Evolutionary conservation across 2,888 invertebrate species (phyloP).

Genomic region (Cephalotes varians): DNA sequence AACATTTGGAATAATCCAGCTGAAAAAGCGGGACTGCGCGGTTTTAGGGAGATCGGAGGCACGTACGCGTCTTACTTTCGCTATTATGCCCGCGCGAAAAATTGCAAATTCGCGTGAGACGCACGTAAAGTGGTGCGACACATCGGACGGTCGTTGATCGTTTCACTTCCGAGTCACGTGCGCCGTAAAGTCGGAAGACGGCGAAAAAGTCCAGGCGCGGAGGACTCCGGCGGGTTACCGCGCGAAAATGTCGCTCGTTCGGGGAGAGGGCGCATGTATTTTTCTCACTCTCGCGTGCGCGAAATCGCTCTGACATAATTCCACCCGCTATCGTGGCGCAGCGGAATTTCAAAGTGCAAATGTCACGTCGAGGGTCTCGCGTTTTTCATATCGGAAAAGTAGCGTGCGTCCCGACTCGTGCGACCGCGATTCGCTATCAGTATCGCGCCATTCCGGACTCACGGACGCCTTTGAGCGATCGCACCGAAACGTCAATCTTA

Average conservation of each 20-base stretch:
- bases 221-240: not conserved
- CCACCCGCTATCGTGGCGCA: not conserved
- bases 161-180: constrained; percentile 30
- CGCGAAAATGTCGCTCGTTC: not conserved
- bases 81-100: constrained; percentile 8
- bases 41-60: not conserved
- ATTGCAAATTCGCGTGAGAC: constrained; percentile 35
- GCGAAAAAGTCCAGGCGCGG: not conserved
- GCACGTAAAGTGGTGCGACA: not conserved
- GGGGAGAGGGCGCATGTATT: not conserved
- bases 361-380: not conserved
- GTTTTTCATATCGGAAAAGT: not conserved
- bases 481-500: constrained; percentile 13
- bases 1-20: not conserved
- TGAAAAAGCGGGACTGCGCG: too few species aligned
- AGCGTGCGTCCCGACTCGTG: not conserved
- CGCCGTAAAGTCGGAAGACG: constrained; percentile 26
- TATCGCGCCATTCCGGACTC: not conserved
- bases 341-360: constrained; percentile 29
- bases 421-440: not conserved
- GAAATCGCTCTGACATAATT: constrained; percentile 7
- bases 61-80: not conserved
- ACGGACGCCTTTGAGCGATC: constrained; percentile 14
- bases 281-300: constrained; percentile 8
- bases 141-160: not conserved